Percentiles rank a stretch among this genome's conserved stretches.
Conservation (phyloP, 2,113 vertebrate species). For the Gila orcuttii region DNA sequence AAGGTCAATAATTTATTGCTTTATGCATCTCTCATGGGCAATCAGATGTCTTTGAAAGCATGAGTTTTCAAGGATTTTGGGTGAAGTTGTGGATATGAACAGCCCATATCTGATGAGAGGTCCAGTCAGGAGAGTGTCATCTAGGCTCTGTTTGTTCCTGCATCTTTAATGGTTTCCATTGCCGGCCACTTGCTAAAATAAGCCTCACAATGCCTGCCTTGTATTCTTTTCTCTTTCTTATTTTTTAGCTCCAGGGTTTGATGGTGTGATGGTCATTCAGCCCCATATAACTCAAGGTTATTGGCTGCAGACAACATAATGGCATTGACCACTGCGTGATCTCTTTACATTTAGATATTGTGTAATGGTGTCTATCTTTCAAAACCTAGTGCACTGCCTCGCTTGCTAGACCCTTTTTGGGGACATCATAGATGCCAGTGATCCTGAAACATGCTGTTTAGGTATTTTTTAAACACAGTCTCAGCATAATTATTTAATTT, state of each 20-base stretch:
- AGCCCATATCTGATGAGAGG: not conserved
- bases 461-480: no score
- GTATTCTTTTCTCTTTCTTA: not conserved
- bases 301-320: not conserved
- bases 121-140: not conserved
- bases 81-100: not conserved
- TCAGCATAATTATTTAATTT: not conserved
- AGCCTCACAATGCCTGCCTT: not conserved
- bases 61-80: not conserved
- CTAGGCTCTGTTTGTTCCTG: slow-evolving; percentile 9
- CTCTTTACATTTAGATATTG: not conserved
- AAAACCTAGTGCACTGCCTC: not conserved
- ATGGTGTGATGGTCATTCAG: slow-evolving; percentile 15
- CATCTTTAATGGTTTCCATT: slow-evolving; percentile 9
- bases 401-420: not conserved
- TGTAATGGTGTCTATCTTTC: not conserved
- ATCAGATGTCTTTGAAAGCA: slow-evolving; percentile 22
- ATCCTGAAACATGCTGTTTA: not conserved
- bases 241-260: slow-evolving; percentile 10
- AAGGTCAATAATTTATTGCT: slow-evolving; percentile 28
- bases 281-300: slow-evolving; percentile 10
- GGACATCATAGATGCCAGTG: not conserved
- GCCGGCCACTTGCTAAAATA: not conserved
- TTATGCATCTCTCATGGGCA: slow-evolving; percentile 5
- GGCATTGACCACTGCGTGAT: not conserved